Evolutionary conservation across 2,113 vertebrate species (phyloP), one percentile per base, ranked within the genome.

Genomic region (Ploceus nigricollis): DNA sequence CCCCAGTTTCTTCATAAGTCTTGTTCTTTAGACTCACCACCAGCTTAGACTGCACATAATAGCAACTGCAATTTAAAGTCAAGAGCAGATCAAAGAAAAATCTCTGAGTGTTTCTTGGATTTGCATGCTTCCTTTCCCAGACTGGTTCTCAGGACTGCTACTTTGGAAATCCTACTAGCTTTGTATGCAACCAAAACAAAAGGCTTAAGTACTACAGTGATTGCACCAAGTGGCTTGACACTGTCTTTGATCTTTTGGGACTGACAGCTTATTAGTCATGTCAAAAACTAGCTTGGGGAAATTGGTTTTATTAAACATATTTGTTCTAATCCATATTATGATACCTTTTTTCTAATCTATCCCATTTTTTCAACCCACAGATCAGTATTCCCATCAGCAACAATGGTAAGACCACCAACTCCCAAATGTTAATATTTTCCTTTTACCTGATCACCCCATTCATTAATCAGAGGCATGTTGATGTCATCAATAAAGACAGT

Each of bases 381-480:
- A 75, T 57, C n/a, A 84, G 6, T 33, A 63, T 48, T 76, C 75
- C 37, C 65, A 69, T 53, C 37, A 82, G 23, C 45, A 77, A 21
- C 51, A 88, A 70, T 14, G 11, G 13, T 47, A 70, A 76, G 28
- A 80, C 17, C 37, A 77, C 9, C 19, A 48, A 3, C 30, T 82
- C 37, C 33, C 39, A 77, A 48, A 73, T 31, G 13, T 42, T 42
- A 88, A 37, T 22, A 14, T 72, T 54, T 70, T 56, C 40, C 33
- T 81, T 95, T 91, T 86, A 98, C 98, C 98, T 99, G 98, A 94
- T 99, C 98, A 15, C 98, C 98, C 98, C 98, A 99, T 80, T 98
- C 98, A 71, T 99, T 99, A 94, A 99, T 98, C n/a, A 98, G 76
- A 37, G 98, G 98, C 98, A 99, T 99, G 96, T 98, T 99, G 96